Conservation (phyloP, 2,113 vertebrate genomes). For the Isurus oxyrinchus region DNA sequence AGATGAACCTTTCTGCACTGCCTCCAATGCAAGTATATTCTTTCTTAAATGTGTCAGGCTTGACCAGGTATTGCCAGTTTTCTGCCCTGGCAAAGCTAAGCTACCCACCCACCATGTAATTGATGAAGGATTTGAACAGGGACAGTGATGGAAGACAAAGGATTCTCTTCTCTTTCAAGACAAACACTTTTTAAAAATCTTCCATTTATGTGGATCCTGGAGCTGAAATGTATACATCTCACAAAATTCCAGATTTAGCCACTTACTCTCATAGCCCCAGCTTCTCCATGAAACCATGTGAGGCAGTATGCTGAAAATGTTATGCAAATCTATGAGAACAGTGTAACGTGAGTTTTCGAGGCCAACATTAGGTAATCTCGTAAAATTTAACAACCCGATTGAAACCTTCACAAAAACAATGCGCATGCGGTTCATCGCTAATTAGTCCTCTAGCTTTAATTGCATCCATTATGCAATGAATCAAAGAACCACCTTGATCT, state of each 20-base stretch:
- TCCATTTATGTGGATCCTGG: neutral
- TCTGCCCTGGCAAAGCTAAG: neutral
- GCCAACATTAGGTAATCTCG: neutral
- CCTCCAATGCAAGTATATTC: too few relatives aligned
- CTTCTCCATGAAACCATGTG: neutral
- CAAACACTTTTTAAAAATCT: neutral
- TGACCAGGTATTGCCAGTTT: neutral
- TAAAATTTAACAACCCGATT: neutral
- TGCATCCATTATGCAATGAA: neutral
- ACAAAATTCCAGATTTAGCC: neutral
- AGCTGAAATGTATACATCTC: neutral
- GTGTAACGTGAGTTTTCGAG: neutral
- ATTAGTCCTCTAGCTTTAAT: neutral
- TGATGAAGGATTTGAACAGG: neutral
- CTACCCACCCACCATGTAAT: neutral
- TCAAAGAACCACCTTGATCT: neutral
- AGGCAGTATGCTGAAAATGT: neutral
- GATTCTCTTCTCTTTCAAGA: neutral
- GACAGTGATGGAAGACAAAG: neutral
- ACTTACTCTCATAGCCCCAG: neutral
- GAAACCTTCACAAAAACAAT: neutral
- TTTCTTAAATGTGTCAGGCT: too few relatives aligned
- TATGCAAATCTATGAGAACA: neutral
- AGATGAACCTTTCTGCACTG: too few relatives aligned
- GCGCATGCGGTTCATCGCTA: neutral